phyloP scores from a whole-genome alignment of 2,888 invertebrate genomes.

The Oegoconia quadripuncta region DNA sequence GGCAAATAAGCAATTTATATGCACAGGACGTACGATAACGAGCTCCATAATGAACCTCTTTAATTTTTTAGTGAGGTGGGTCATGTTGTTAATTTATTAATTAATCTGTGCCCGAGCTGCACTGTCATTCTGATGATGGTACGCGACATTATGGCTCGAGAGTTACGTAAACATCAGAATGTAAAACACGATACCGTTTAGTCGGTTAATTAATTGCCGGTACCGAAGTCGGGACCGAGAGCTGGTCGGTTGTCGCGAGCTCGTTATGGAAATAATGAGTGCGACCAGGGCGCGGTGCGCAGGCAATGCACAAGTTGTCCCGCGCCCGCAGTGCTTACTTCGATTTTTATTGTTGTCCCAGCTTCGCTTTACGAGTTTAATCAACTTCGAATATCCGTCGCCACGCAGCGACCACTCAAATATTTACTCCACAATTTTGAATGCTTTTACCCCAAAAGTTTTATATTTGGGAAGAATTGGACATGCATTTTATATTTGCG shows the following conservation, averaged over 20 bases:
- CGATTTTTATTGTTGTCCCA: constrained; percentile 53
- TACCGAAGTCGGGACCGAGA: constrained; percentile 47
- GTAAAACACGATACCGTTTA: constrained; percentile 76
- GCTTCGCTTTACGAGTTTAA: constrained; percentile 43
- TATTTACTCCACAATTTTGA: constrained; percentile 17
- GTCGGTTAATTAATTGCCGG: constrained; percentile 75
- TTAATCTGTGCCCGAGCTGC: constrained; percentile 62
- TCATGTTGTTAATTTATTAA: constrained; percentile 68
- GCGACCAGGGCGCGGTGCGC: constrained; percentile 44
- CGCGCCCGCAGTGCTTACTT: constrained; percentile 33
- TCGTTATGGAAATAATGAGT: constrained; percentile 74
- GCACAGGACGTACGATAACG: constrained; percentile 56
- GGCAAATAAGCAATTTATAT: constrained; percentile 68
- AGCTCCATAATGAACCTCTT: constrained; percentile 67
- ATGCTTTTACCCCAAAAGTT: neutral
- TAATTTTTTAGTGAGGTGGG: constrained; percentile 69
- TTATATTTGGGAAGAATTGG: neutral
- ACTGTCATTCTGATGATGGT: constrained; percentile 60
- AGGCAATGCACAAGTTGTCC: constrained; percentile 50
- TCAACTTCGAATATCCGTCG: constrained; percentile 32
- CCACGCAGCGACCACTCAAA: constrained; percentile 22
- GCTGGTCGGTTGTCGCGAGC: constrained; percentile 51
- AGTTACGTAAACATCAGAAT: constrained; percentile 74
- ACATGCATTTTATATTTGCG: neutral
- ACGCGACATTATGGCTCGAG: constrained; percentile 70